Base-by-base conservation (phyloP, 2,113 vertebrate genomes). In the Suncus etruscus region DNA sequence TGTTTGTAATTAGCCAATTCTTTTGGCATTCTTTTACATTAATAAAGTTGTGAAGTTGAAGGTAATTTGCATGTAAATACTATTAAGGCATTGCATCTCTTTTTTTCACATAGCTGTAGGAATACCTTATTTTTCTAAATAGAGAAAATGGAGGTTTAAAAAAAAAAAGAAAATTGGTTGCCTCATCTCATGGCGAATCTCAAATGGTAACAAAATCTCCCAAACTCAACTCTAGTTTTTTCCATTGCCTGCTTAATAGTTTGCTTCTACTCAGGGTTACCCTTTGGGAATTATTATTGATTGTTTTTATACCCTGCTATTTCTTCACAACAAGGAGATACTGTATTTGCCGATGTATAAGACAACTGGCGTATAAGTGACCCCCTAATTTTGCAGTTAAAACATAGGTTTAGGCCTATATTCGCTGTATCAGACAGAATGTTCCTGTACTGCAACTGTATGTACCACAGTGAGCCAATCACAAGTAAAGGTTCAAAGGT, bases 111-210 rank as follows among this genome's bases (percentile, higher is more conserved):
- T n/a, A 69, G 20, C 27, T 89, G 51, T 91, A 77, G 31, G 25
- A 48, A 0, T 83, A 73, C 78, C 89, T 61, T 89, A 48, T 81
- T 54, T 89, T 94, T 58, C 47, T 74, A 50, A 89, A 8, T 22
- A 51, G 69, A 87, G 66, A 86, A 87, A 89, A 81, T 12, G 11
- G n/a, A 86, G 11, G 18, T 61, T 61, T 39, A 39, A 39, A 65
- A 32, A 76, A 12, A 63, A 22, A 48, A 11, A 92, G 22, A 20
- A 92, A 91, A 81, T 70, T n/a, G 45, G 32, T 85, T 51, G 58
- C 61, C 83, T 8, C 50, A 66, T 86, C 89, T 94, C 79, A 82
- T 83, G 18, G 77, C 50, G 16, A 85, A 7, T 48, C n/a, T 93
- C 77, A 87, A 91, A 84, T 45, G 54, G 5, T 39, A 54, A 25